Base-by-base conservation (phyloP, 2,797 vertebrate species). In the Scarus forsteni region DNA sequence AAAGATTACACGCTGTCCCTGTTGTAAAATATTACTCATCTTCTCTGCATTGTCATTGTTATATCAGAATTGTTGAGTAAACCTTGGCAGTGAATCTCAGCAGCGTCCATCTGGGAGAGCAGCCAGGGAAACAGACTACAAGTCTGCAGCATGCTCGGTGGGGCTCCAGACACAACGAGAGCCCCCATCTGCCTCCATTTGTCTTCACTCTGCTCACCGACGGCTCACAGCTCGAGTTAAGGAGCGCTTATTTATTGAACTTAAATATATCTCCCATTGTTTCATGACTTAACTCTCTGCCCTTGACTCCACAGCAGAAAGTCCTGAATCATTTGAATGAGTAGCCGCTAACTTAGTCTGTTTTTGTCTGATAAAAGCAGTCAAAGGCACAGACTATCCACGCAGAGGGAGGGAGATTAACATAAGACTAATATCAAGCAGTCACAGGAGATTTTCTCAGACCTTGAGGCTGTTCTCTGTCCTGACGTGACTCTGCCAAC, bases 111-210 rank as follows among this genome's bases (percentile, higher is more conserved):
- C 82, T 56, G 79, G 83, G 83, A 84, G 39, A n/a, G 53, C 64
- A 61, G 70, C 77, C 67, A 83, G 39, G 44, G 59, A 74, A 77
- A 43, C 66, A 56, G 69, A 56, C 66, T 63, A 59, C 42, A 63
- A 76, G 75, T 81, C 61, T 73, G 60, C 68, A 74, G 69, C 52
- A 35, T 73, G 62, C 77, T 70, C 77, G 19, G 65, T 60, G 80
- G 79, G 79, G 70, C 75, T 65, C 70, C 71, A 65, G 48, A 73
- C 55, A 42, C 69, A 60, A 45, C 50, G 54, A 58, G 44, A 79
- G 57, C 68, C 79, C 60, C 84, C 81, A 79, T 83, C 82, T 72
- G 75, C 78, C 58, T 77, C 67, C 36, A 79, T 83, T 81, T 78
- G 62, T 84, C 65, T 75, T 70, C 52, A 51, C 75, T 83, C 58